Evolutionary conservation across 1,140 invertebrate genomes (phyloP).

Genomic region (Caerostris extrusa): DNA sequence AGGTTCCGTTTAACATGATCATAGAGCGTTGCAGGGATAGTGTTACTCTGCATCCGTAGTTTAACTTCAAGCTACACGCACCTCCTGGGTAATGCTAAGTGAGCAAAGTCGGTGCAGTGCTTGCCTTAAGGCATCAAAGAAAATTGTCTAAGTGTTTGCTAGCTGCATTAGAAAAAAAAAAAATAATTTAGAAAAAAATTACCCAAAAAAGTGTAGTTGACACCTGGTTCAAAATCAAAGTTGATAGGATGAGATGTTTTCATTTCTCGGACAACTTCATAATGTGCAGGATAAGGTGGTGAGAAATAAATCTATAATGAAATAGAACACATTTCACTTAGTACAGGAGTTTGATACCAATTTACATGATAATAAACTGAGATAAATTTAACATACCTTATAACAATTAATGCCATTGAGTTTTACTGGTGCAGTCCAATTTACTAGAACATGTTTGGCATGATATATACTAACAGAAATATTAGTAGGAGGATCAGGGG

Average conservation of each 20-base stretch:
- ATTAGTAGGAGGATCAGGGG: slow-evolving; percentile 86
- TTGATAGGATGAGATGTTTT: slow-evolving; percentile 83
- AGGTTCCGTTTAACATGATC: no score
- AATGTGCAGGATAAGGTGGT: slow-evolving; percentile 83
- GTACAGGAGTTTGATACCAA: not conserved
- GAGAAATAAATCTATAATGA: slow-evolving; percentile 83
- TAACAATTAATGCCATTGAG: slow-evolving; percentile 87
- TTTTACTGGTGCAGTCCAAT: slow-evolving; percentile 86
- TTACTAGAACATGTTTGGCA: slow-evolving; percentile 85
- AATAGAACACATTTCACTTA: not conserved
- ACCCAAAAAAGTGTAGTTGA: slow-evolving; percentile 89
- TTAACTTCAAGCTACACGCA: no score
- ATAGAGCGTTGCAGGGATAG: no score
- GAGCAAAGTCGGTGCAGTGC: no score
- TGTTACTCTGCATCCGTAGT: no score
- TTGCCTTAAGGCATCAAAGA: no score
- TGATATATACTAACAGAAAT: slow-evolving; percentile 86
- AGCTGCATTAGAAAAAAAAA: not conserved
- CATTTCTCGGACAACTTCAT: slow-evolving; percentile 78
- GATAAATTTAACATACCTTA: slow-evolving; percentile 69
- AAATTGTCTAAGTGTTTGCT: no score
- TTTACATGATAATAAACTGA: not conserved
- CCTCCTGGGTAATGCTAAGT: no score
- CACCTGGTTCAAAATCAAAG: slow-evolving; percentile 85
- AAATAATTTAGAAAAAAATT: no score